Conservation (phyloP, 2,113 vertebrate genomes). For the Hepsetus odoe region DNA sequence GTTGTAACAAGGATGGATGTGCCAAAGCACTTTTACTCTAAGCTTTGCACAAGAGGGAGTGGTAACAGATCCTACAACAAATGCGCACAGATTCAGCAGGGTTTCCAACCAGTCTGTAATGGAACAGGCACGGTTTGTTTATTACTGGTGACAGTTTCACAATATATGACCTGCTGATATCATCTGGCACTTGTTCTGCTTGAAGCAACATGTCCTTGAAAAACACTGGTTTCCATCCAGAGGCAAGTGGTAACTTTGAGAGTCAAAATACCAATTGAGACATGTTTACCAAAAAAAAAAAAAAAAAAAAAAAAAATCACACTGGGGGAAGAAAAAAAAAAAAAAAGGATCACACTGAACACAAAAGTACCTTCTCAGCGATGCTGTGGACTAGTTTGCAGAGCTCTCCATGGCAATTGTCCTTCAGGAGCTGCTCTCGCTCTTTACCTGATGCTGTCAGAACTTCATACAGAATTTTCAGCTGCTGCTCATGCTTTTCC, state of each 20-base stretch:
- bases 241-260: neutral
- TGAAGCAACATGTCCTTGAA: conserved; percentile 46
- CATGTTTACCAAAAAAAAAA: no score
- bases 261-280: conserved; percentile 1
- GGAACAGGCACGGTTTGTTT: conserved; percentile 46
- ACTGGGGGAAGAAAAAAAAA: no score
- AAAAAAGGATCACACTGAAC: neutral
- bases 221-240: conserved; percentile 8
- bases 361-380: conserved; percentile 67
- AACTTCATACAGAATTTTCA: conserved; percentile 66
- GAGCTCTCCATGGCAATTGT: conserved; percentile 63
- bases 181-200: conserved; percentile 23
- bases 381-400: conserved; percentile 67
- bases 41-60: neutral
- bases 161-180: conserved; percentile 46
- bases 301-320: neutral
- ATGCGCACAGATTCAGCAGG: conserved; percentile 10
- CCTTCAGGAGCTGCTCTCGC: conserved; percentile 71
- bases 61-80: conserved; percentile 18
- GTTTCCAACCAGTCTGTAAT: conserved; percentile 44
- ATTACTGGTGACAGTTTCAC: conserved; percentile 26
- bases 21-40: conserved; percentile 7
- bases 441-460: conserved; percentile 64
- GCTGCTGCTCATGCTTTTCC: conserved; percentile 73
- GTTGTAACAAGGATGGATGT: conserved; percentile 34